phyloP scores from a whole-genome alignment of 2,113 vertebrate species.

The Pyxicephalus adspersus region DNA sequence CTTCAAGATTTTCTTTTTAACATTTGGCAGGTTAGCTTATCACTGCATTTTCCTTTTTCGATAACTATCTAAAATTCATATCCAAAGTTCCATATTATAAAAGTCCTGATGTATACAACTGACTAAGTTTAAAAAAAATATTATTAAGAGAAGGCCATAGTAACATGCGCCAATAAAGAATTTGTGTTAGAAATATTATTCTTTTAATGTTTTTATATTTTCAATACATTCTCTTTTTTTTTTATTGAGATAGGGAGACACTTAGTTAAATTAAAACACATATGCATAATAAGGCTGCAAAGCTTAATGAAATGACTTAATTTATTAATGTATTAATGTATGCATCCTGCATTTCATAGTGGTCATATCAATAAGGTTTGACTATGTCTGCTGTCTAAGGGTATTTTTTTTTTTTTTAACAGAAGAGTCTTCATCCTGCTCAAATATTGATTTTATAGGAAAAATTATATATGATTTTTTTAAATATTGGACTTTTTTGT shows the following conservation, averaged over 20 bases:
- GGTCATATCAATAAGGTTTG: too few species aligned
- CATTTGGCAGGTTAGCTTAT: too few species aligned
- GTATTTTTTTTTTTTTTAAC: too few species aligned
- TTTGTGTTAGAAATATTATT: slow-evolving; percentile 33
- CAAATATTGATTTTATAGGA: too few species aligned
- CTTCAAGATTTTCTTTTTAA: too few species aligned
- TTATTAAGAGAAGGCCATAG: slow-evolving; percentile 48
- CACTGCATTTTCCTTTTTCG: background rate
- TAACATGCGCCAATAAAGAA: slow-evolving; percentile 16
- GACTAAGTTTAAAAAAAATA: slow-evolving; percentile 34
- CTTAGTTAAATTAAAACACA: slow-evolving; percentile 69
- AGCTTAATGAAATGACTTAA: slow-evolving; percentile 65
- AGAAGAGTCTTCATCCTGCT: too few species aligned
- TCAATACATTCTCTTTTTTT: background rate
- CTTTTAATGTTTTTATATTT: slow-evolving; percentile 45
- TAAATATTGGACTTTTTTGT: too few species aligned
- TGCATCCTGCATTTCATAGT: background rate
- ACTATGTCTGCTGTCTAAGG: too few species aligned
- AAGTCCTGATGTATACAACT: slow-evolving; percentile 46
- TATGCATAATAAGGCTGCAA: slow-evolving; percentile 63
- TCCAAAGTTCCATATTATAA: slow-evolving; percentile 1
- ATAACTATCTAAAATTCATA: background rate
- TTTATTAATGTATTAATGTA: slow-evolving; percentile 7
- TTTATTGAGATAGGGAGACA: slow-evolving; percentile 65
- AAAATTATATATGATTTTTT: too few species aligned